Percentiles rank a stretch among this genome's conserved stretches.
phyloP scores from a whole-genome alignment of 1,140 invertebrate species.

The Coelopa frigida region DNA sequence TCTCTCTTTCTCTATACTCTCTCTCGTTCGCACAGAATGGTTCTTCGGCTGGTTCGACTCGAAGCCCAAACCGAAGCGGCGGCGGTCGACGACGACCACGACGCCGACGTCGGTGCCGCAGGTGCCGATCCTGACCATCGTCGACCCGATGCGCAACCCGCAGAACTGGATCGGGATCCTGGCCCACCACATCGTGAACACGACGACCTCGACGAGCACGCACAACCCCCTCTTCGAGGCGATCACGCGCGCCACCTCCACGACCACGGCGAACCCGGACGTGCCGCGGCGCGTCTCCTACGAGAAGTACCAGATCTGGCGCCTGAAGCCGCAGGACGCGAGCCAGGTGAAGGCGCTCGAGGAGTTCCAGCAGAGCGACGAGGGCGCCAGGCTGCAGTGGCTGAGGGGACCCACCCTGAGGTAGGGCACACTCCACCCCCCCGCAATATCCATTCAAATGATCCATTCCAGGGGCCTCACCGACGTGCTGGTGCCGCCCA shows the following conservation, averaged over 20 bases:
- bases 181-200: constrained; percentile 39
- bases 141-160: constrained; percentile 37
- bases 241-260: constrained; percentile 17
- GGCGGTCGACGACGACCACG: constrained; percentile 28
- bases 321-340: constrained; percentile 33
- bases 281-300: constrained; percentile 26
- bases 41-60: constrained; percentile 38
- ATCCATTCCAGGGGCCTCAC: constrained; percentile 51
- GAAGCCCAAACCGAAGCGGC: constrained; percentile 28
- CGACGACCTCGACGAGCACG: constrained; percentile 23
- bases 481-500: constrained; percentile 64
- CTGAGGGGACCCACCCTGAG: constrained; percentile 39
- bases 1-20: no score
- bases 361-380: constrained; percentile 31
- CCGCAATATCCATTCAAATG: no score
- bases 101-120: constrained; percentile 24
- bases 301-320: constrained; percentile 42
- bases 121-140: constrained; percentile 38
- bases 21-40: no score
- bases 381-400: constrained; percentile 40
- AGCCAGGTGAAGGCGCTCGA: constrained; percentile 29
- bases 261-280: constrained; percentile 17
- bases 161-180: constrained; percentile 43
- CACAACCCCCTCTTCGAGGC: constrained; percentile 29
- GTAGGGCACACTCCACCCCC: constrained; percentile 15